Evolutionary conservation across 1,140 invertebrate species (phyloP), one percentile per base, ranked within the genome.

Genomic region (Drosophila bocki): DNA sequence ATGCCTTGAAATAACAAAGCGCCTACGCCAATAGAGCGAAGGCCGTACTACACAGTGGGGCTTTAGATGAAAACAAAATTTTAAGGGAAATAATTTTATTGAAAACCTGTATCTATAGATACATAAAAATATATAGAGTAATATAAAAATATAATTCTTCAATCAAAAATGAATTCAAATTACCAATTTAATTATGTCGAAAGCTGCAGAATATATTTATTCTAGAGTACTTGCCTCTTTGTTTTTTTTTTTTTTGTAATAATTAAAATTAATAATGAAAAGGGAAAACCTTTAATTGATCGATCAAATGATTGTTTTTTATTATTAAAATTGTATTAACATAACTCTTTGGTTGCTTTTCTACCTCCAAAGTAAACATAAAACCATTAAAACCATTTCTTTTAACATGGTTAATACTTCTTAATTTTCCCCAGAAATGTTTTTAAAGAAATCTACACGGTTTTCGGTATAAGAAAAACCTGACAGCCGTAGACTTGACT

Each of bases 1-100:
- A 75, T 70, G 75, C 70, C 69, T 67, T 75, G 54, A 83, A 79
- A 70, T 70, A 79, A 65, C 80, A 75, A 75, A 78, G 62, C 45
- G 35, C 32, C 54, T 39, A 59, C 26, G 50, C 71, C 41, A 42
- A 54, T 29, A 39, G 26, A 75, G n/a, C 26, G 45, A 41, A 71
- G 39, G 45, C 35, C 37, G 35, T 22, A 44, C 22, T 17, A 29
- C 29, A 47, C 19, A 11, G 50, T 17, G 50, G n/a, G n/a, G n/a
- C 9, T 3, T 12, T 17, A n/a, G 9, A 12, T n/a, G 12, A 12
- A 13, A 33, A 3, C 15, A 13, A 13, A 33, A 33, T 51, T 12
- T 11, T 11, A n/a, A 11, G 9, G 50, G 1, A 17, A 33, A 13
- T 32, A 12, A 17, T 32, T 17, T 2, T 11, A 3, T 9, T 7